Evolutionary conservation across 2,888 invertebrate genomes (phyloP), one percentile per base, ranked within the genome.

Genomic region (Harpalus rubripes): DNA sequence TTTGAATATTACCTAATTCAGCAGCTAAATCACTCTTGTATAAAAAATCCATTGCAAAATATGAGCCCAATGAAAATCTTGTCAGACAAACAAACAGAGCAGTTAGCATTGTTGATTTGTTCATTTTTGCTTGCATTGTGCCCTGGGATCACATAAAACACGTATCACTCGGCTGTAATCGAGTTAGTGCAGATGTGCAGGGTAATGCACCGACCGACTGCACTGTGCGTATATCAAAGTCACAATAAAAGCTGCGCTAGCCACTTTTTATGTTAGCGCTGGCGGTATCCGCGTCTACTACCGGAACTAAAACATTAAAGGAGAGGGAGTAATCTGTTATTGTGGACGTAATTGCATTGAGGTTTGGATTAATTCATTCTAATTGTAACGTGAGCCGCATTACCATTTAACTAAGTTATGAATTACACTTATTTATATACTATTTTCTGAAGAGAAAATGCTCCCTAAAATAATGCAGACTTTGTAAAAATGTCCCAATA

Each of bases 181-280:
- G 18, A 81, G 65, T 81, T 81, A 18, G 15, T 80, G 80, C 80
- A 81, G 65, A 81, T 81, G 81, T 52, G 81, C 61, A 63, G 15
- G 32, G 18, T 81, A 65, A 63, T 81, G 63, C 81, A 81, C 76
- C n/a, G 58, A 81, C 76, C n/a, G 58, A 32, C 32, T 78, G 61
- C 32, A 7, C 22, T 52, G 61, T 81, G 26, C 61, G 44, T 81
- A 81, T 44, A 81, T 81, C 81, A 81, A 61, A 81, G 81, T 65
- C 61, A 65, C 65, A 18, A 79, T 79, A 74, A 74, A 74, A 78
- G 56, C 26, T 12, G 56, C 15, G 15, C 78, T 56, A 58, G 15
- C 58, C 78, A 58, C 78, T 78, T 74, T 44, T 68, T 68, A 15
- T 41, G 41, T 72, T 44, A 74, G 72, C 72, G 52, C 18, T 10